Conservation (phyloP, 2,113 vertebrate species). For the Columbina picui region DNA sequence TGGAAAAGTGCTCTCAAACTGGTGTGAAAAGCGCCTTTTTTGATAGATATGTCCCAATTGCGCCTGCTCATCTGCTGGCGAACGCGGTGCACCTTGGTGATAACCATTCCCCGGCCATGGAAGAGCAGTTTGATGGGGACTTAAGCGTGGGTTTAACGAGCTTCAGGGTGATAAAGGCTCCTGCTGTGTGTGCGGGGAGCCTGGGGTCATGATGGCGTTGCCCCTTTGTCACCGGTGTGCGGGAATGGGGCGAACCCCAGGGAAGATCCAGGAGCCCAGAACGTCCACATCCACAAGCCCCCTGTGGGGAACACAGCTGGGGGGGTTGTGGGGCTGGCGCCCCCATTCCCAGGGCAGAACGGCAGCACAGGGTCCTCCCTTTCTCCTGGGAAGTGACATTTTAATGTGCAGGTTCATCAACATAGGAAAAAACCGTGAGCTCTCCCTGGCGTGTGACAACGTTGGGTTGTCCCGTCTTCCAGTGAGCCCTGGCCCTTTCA, state of each 20-base stretch:
- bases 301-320: fast-evolving
- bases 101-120: fast-evolving
- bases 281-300: fast-evolving
- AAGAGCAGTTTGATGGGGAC: neutral
- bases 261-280: fast-evolving
- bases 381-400: fast-evolving
- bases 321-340: neutral
- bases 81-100: fast-evolving
- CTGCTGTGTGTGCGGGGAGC: fast-evolving
- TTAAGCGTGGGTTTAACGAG: fast-evolving
- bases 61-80: neutral
- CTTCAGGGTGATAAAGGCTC: neutral
- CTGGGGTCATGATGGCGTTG: fast-evolving
- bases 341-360: fast-evolving
- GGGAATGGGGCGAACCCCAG: fast-evolving
- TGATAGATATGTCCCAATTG: fast-evolving
- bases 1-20: neutral
- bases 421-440: fast-evolving
- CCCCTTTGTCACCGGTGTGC: fast-evolving
- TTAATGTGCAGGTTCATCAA: fast-evolving
- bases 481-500: fast-evolving
- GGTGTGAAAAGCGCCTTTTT: too few species aligned
- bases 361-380: fast-evolving
- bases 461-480: fast-evolving
- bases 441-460: too few species aligned